Conservation (phyloP, 2,888 invertebrate genomes). For the Uropetala carovei region DNA sequence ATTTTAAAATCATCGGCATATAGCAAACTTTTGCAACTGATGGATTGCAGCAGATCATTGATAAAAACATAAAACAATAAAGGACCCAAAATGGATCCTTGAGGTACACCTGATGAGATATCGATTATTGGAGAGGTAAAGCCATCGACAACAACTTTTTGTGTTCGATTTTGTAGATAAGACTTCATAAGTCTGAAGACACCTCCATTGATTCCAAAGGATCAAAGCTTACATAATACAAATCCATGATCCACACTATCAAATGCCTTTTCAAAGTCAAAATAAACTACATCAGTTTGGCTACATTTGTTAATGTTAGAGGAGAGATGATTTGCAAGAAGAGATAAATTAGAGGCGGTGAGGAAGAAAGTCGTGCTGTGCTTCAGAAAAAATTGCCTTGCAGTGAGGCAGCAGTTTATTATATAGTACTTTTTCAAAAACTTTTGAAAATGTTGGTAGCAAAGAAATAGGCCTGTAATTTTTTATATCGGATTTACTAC, state of each 20-base stretch:
- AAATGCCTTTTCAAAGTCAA: background rate
- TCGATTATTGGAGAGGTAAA: background rate
- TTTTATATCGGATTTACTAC: background rate
- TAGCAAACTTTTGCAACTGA: no score
- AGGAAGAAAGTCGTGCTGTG: background rate
- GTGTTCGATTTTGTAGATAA: background rate
- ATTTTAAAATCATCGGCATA: no score
- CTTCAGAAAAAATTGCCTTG: background rate
- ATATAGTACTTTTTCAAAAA: constrained; percentile 19
- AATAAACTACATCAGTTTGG: background rate
- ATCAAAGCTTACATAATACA: background rate
- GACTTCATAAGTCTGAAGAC: background rate
- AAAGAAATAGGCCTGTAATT: constrained; percentile 54
- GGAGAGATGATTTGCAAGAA: background rate
- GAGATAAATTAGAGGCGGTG: background rate
- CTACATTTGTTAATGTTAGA: no score
- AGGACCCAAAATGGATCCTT: no score
- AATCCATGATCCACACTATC: background rate
- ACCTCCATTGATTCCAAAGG: background rate
- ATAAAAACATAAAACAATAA: no score
- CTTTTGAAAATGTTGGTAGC: background rate
- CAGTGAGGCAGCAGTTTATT: background rate
- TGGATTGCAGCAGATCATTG: no score
- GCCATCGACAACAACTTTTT: background rate
- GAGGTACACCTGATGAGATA: no score